Conservation (phyloP, 2,888 invertebrate genomes). For the Trachelus iudaicus region DNA sequence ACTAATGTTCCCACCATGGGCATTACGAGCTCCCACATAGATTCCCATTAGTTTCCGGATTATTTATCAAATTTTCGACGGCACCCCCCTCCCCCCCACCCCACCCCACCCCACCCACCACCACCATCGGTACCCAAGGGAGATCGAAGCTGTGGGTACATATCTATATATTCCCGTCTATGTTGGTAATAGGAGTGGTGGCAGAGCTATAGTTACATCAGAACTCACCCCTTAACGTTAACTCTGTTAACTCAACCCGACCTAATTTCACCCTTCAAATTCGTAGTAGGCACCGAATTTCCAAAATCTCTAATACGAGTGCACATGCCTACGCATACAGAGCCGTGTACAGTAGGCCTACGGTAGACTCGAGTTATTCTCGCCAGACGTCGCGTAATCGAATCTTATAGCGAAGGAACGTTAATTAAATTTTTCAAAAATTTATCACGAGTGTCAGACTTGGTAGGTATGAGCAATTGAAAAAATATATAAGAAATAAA, state of each 20-base stretch:
- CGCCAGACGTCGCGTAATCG: no score
- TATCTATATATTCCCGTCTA: neutral
- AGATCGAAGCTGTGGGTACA: neutral
- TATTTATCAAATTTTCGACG: neutral
- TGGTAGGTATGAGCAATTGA: rapidly evolving
- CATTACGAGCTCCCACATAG: neutral
- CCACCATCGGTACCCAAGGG: neutral
- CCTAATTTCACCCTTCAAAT: neutral
- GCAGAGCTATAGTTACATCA: neutral
- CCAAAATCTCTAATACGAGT: neutral
- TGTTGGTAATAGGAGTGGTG: neutral
- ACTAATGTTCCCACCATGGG: neutral
- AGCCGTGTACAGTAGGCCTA: no score
- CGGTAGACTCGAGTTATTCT: no score
- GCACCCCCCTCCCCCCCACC: no score
- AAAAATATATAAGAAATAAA: no score
- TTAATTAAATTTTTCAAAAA: no score
- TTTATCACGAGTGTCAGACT: no score
- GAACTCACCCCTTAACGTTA: neutral
- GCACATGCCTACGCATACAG: no score
- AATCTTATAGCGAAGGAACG: no score
- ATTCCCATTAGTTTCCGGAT: neutral
- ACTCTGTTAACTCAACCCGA: neutral
- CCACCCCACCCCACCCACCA: no score
- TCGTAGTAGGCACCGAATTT: neutral